phyloP scores from a whole-genome alignment of 2,888 invertebrate genomes.

The Arge pagana region DNA sequence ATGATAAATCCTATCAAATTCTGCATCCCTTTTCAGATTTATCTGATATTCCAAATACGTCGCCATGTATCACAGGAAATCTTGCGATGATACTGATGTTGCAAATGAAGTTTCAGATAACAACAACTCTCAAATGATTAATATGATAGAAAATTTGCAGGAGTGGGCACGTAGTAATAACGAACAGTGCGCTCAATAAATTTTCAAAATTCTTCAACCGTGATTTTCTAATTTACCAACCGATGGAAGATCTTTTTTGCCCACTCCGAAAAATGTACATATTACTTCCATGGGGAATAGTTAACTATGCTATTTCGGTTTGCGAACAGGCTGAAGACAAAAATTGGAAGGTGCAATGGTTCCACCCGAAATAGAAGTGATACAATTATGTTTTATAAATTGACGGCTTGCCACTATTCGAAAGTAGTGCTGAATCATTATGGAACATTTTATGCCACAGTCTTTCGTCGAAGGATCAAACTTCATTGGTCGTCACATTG shows the following conservation, averaged over 20 bases:
- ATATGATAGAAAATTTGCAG: conserved; percentile 1
- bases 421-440: conserved; percentile 9
- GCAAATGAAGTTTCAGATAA: background rate
- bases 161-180: conserved; percentile 5
- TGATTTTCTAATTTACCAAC: background rate
- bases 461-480: conserved; percentile 5
- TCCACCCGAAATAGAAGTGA: background rate
- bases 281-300: conserved; percentile 2
- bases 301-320: conserved; percentile 4
- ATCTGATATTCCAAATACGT: background rate
- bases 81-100: conserved; percentile 1
- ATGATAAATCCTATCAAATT: too few species aligned
- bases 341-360: conserved; percentile 5
- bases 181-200: conserved; percentile 4
- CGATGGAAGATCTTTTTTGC: conserved; percentile 6
- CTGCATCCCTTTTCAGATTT: too few species aligned
- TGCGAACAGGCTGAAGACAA: background rate
- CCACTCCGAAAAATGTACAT: conserved; percentile 3
- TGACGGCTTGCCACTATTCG: conserved; percentile 1
- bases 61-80: background rate
- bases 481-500: conserved; percentile 5
- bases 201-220: conserved; percentile 6
- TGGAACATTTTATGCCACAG: conserved; percentile 5
- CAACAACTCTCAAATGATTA: background rate
- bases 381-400: conserved; percentile 8